Conservation (phyloP, 2,113 vertebrate species). For the Suncus etruscus region DNA sequence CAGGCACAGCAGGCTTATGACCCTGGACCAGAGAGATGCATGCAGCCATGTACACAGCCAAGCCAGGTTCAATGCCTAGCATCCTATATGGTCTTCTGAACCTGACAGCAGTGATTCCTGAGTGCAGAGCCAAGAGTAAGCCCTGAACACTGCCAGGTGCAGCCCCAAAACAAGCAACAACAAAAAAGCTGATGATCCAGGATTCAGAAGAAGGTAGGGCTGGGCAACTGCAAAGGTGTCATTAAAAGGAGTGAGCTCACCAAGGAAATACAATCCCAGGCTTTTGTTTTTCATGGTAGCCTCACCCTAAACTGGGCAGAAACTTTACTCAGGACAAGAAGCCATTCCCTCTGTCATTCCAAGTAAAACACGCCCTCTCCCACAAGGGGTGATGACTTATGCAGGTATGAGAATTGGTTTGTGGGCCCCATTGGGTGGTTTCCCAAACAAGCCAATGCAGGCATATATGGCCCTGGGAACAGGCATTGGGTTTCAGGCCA, state of each 20-base stretch:
- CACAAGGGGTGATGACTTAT: conserved; percentile 3
- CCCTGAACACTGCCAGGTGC: too few species aligned
- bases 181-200: not conserved
- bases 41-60: too few species aligned
- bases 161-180: too few species aligned
- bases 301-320: conserved; percentile 28
- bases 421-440: not conserved
- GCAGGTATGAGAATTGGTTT: conserved; percentile 47
- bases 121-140: too few species aligned
- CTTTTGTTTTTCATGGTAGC: conserved; percentile 47
- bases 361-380: conserved; percentile 24
- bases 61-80: too few species aligned
- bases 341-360: conserved; percentile 7
- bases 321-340: conserved; percentile 51
- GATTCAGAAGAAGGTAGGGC: not conserved
- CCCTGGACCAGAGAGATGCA: too few species aligned
- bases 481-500: not conserved
- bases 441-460: conserved; percentile 52
- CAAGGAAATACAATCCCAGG: conserved; percentile 13
- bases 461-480: conserved; percentile 37
- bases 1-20: too few species aligned
- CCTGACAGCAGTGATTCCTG: too few species aligned
- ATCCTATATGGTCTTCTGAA: too few species aligned
- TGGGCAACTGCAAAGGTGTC: conserved; percentile 27
- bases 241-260: conserved; percentile 53